These are phyloP conservation scores for Caenorhabditis virilis DNA, from an alignment of 2,888 invertebrate genomes.

Conservation along the genomic window DNA sequence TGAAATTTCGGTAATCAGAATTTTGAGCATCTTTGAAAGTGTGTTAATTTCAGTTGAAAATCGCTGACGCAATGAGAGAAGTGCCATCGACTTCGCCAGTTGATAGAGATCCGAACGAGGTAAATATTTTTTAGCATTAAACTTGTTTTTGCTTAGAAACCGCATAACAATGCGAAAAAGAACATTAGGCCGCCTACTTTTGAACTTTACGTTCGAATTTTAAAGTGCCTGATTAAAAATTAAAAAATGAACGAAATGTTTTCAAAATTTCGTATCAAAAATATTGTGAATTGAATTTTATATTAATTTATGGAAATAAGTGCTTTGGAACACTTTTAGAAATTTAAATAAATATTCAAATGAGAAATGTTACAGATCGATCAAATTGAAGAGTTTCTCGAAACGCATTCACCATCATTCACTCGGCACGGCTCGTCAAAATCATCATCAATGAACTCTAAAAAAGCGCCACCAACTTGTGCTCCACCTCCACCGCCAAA, in stretches of 20 bases:
- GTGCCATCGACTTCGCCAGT: constrained; percentile 1
- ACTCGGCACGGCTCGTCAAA: constrained; percentile 13
- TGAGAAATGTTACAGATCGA: constrained; percentile 9
- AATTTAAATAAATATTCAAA: too few relatives aligned
- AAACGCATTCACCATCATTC: constrained; percentile 28
- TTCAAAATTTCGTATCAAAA: too few relatives aligned
- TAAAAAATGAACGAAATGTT: too few relatives aligned
- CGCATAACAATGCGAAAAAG: background rate
- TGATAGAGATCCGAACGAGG: background rate
- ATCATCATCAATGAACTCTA: constrained; percentile 1
- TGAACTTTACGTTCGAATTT: too few relatives aligned
- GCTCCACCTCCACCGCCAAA: constrained; percentile 1
- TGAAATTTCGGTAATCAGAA: constrained; percentile 1
- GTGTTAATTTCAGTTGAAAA: constrained; percentile 8
- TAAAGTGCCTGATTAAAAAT: too few relatives aligned
- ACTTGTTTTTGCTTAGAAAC: background rate
- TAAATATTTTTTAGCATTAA: background rate
- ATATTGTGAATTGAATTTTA: too few relatives aligned
- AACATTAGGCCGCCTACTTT: too few relatives aligned
- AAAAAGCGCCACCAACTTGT: constrained; percentile 1
- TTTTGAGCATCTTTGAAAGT: background rate
- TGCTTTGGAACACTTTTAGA: too few relatives aligned
- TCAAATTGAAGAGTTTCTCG: constrained; percentile 24
- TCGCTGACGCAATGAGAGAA: constrained; percentile 56
- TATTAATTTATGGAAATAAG: too few relatives aligned